These are phyloP conservation scores for Oligia fasciuncula DNA, from an alignment of 2,888 invertebrate genomes.

Conservation along the genomic window DNA sequence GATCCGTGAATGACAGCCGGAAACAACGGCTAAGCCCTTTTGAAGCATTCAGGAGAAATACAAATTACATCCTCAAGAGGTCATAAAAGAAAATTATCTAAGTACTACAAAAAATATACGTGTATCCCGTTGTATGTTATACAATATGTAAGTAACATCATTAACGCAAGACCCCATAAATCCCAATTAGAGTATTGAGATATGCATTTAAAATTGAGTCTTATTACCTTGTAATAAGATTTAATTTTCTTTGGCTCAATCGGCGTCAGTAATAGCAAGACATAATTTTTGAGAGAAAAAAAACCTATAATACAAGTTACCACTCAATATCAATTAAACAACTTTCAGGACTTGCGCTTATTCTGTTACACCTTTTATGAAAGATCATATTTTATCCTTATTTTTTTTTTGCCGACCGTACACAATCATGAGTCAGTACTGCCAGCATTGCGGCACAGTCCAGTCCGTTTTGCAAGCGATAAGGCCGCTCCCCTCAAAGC, in stretches of 20 bases:
- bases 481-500: constrained; percentile 61
- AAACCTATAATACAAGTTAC: neutral
- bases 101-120: too few relatives aligned
- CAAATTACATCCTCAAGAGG: too few relatives aligned
- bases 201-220: neutral
- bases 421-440: constrained; percentile 51
- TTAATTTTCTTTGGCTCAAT: too few relatives aligned
- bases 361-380: neutral
- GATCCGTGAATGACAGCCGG: too few relatives aligned
- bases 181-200: neutral
- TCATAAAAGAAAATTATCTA: neutral
- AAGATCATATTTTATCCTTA: neutral
- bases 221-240: too few relatives aligned
- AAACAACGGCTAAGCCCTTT: neutral
- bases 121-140: too few relatives aligned
- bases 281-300: neutral
- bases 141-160: too few relatives aligned
- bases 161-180: neutral
- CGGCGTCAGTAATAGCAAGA: neutral
- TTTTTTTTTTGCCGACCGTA: constrained; percentile 7
- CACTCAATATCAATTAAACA: neutral
- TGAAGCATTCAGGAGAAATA: neutral
- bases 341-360: neutral
- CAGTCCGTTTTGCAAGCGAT: constrained; percentile 62
- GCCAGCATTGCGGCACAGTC: constrained; percentile 48